Conservation (phyloP, 2,797 vertebrate species). For the Sebastes minor region DNA sequence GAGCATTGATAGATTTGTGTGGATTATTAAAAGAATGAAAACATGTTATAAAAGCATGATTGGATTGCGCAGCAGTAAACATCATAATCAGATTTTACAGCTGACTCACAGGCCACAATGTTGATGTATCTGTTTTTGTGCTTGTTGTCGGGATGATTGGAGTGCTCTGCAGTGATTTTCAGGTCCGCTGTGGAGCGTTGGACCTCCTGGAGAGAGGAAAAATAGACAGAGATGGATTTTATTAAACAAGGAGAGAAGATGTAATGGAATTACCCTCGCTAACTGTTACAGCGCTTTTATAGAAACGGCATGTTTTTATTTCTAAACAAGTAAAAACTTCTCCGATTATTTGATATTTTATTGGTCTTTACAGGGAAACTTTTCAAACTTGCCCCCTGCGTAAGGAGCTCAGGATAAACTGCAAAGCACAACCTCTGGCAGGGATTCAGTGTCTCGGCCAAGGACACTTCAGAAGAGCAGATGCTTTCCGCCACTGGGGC, state of each 20-base stretch:
- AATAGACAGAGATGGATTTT: conserved; percentile 44
- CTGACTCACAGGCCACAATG: conserved; percentile 97
- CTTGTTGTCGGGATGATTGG: conserved; percentile 99
- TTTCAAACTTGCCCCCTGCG: neutral
- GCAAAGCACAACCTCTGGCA: conserved; percentile 5
- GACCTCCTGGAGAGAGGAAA: conserved; percentile 87
- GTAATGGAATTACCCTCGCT: conserved; percentile 10
- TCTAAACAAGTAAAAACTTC: neutral
- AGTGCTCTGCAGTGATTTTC: conserved; percentile 98
- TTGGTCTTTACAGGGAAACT: neutral
- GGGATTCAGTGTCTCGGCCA: conserved; percentile 27
- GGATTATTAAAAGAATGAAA: conserved; percentile 50
- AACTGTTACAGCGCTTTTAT: conserved; percentile 1
- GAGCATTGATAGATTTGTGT: conserved; percentile 26
- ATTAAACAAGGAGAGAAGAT: conserved; percentile 22
- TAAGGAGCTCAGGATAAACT: conserved; percentile 7
- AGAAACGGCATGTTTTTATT: conserved; percentile 15
- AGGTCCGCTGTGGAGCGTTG: conserved; percentile 94
- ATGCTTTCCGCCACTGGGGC: conserved; percentile 43
- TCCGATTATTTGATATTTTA: neutral
- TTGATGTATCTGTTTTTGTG: conserved; percentile 99
- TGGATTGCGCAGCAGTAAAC: conserved; percentile 37
- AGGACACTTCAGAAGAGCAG: conserved; percentile 45
- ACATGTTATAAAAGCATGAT: conserved; percentile 41
- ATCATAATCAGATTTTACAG: conserved; percentile 50